phyloP scores from a whole-genome alignment of 2,113 vertebrate species.

The Centropristis striata region DNA sequence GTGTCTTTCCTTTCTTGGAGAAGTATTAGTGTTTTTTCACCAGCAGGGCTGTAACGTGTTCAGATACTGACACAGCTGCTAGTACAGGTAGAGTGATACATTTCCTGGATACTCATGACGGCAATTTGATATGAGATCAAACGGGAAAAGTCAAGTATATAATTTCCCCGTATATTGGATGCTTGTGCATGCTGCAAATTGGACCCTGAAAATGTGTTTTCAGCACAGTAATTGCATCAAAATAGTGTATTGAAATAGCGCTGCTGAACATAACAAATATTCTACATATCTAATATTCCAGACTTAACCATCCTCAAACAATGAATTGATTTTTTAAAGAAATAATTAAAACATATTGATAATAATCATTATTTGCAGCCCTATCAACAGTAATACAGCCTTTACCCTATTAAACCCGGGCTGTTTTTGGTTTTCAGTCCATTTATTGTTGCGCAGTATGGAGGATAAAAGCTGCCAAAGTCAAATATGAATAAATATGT shows the following conservation, averaged over 20 bases:
- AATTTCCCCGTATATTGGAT: background rate
- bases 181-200: background rate
- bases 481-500: too few species aligned
- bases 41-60: conserved; percentile 13
- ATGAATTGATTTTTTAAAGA: too few species aligned
- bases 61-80: conserved; percentile 19
- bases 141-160: background rate
- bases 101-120: background rate
- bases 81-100: background rate
- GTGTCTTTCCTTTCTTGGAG: background rate
- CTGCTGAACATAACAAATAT: background rate
- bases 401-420: too few species aligned
- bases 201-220: background rate
- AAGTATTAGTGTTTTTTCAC: conserved; percentile 20
- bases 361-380: background rate
- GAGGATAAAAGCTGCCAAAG: too few species aligned
- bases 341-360: background rate
- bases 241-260: background rate
- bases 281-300: too few species aligned
- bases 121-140: background rate
- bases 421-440: background rate
- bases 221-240: background rate
- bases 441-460: too few species aligned
- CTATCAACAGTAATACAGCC: background rate
- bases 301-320: background rate